Base-by-base conservation (phyloP, 2,888 invertebrate species). In the Lymantria monacha region DNA sequence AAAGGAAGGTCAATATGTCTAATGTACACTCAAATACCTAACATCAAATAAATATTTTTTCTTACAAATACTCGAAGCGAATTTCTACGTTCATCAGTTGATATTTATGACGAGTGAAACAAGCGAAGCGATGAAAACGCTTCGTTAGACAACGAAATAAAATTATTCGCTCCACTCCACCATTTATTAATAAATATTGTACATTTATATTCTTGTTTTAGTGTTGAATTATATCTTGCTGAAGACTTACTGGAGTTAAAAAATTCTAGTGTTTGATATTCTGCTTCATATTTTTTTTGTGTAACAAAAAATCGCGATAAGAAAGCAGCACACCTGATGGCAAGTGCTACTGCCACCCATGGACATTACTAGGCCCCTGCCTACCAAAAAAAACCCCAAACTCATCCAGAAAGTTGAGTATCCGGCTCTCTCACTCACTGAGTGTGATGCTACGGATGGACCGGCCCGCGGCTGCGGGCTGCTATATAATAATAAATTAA, bases 111-210 rank as follows among this genome's bases (percentile, higher is more conserved):
- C 55, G 67, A 66, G 52, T 58, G 64, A 46, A 53, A 46, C 42
- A 55, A 65, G 44, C 49, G 55, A 53, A 43, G 51, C 49, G 65
- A 44, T 46, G 44, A 51, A 56, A 63, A 65, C 54, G 65, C 53
- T 63, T 67, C 67, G 66, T 66, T 66, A 63, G 37, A 41, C 55
- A 51, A 55, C 61, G 55, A 67, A 67, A 66, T 65, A 63, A 61
- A 66, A 63, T 66, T 47, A 65, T 30, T 42, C 53, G 22, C 49
- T 30, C 53, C 30, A 38, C 37, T 33, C 38, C 30, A 46, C 42
- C 13, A 0, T 44, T 42, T 58, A 64, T 58, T 66, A 64, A 57
- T 61, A 57, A 57, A 63, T 55, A 40, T 49, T 66, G 48, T 57
- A 45, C 49, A 49, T 51, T 55, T 66, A 7, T 38, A 65, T 65